Conservation (phyloP, 2,888 invertebrate species). For the Nomada hirtipes region DNA sequence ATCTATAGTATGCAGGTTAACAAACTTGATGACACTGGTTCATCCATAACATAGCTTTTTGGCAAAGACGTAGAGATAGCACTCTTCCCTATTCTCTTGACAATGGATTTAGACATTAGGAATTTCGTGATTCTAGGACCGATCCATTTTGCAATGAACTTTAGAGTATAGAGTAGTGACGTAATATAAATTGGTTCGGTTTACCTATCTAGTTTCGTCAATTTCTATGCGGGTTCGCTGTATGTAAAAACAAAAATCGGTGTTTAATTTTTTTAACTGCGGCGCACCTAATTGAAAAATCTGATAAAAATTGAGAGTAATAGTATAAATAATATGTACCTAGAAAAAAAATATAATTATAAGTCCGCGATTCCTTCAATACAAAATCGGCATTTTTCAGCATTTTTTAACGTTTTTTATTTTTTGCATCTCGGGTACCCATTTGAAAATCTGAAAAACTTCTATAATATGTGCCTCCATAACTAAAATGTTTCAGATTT, state of each 20-base stretch:
- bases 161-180: too few relatives aligned
- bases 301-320: not conserved
- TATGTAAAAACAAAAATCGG: not conserved
- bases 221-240: not conserved
- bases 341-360: not conserved
- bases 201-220: not conserved
- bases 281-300: not conserved
- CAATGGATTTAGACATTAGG: too few relatives aligned
- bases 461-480: not conserved
- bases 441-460: not conserved
- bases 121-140: too few relatives aligned
- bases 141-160: too few relatives aligned
- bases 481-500: not conserved
- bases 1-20: too few relatives aligned
- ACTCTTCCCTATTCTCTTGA: too few relatives aligned
- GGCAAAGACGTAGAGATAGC: too few relatives aligned
- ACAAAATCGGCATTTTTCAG: too few relatives aligned
- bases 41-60: too few relatives aligned
- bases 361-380: too few relatives aligned
- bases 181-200: not conserved
- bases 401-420: too few relatives aligned
- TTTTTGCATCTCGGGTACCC: not conserved
- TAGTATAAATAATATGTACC: not conserved
- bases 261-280: not conserved
- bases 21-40: too few relatives aligned